A percentile compares a stretch with the other conserved stretches of the same genome.
phyloP scores from a whole-genome alignment of 2,797 vertebrate species.

The Lithobates sylvaticus region DNA sequence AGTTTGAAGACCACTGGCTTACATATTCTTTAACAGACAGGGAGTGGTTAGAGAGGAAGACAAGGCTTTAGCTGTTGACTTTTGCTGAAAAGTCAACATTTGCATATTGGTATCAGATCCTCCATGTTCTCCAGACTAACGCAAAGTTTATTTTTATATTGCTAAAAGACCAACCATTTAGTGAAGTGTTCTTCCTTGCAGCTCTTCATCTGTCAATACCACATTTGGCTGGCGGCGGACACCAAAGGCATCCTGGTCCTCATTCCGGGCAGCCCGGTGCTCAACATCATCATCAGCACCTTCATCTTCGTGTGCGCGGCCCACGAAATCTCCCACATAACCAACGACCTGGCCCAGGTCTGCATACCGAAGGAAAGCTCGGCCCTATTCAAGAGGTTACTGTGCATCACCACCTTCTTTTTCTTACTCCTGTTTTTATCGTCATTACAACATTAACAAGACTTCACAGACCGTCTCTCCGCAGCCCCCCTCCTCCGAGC shows the following conservation, averaged over 20 bases:
- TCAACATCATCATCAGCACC: conserved; percentile 94
- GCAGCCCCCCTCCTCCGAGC: neutral
- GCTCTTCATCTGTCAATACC: conserved; percentile 99
- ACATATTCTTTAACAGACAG: too few relatives aligned
- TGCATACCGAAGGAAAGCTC: conserved; percentile 92
- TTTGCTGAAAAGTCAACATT: too few relatives aligned
- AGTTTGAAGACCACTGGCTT: too few relatives aligned
- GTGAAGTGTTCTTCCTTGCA: conserved; percentile 64
- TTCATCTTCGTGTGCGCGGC: conserved; percentile 99
- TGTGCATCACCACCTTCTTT: conserved; percentile 79
- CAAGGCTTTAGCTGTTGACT: too few relatives aligned
- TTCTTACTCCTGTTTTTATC: conserved; percentile 81
- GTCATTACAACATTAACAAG: conserved; percentile 74
- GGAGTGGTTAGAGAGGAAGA: too few relatives aligned
- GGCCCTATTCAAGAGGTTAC: conserved; percentile 87
- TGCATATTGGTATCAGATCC: too few relatives aligned
- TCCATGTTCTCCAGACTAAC: too few relatives aligned
- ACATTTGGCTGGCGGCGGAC: conserved; percentile 98
- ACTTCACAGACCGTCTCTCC: conserved; percentile 61
- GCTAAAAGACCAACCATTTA: neutral
- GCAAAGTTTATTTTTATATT: too few relatives aligned
- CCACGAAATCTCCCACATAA: conserved; percentile 96
- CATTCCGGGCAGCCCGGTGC: conserved; percentile 90
- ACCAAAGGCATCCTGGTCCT: conserved; percentile 96
- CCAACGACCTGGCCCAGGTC: conserved; percentile 94